A percentile compares a stretch with the other conserved stretches of the same genome.
phyloP scores from a whole-genome alignment of 1,140 invertebrate species.

The Olivierus martensii region DNA sequence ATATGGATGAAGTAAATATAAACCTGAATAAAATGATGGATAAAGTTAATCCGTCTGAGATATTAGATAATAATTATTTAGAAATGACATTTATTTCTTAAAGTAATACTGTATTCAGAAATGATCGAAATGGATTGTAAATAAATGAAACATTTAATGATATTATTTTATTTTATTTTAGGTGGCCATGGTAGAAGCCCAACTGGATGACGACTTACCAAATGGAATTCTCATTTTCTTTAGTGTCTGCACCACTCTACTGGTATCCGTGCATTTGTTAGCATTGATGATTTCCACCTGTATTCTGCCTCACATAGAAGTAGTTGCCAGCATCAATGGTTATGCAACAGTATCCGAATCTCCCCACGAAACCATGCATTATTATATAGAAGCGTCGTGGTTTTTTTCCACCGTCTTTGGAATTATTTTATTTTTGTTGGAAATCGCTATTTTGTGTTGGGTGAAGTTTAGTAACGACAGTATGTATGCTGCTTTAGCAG shows the following conservation, averaged over 20 bases:
- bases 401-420: conserved; percentile 90
- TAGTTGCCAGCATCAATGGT: conserved; percentile 30
- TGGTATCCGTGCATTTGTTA: conserved; percentile 94
- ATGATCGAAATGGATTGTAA: no score
- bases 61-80: no score
- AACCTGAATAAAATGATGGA: no score
- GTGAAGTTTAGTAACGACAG: conserved; percentile 24
- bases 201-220: conserved; percentile 64
- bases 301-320: conserved; percentile 59
- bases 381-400: conserved; percentile 93
- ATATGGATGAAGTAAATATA: no score
- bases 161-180: conserved; percentile 29
- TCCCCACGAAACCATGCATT: conserved; percentile 34
- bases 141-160: no score
- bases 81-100: no score
- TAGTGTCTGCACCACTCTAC: conserved; percentile 83
- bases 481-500: conserved; percentile 17
- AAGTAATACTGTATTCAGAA: no score
- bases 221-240: conserved; percentile 75
- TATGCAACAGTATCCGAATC: conserved; percentile 32
- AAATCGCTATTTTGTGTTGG: conserved; percentile 93
- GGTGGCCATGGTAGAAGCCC: conserved; percentile 92
- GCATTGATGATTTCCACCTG: conserved; percentile 99
- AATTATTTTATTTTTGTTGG: conserved; percentile 78
- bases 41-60: no score